Evolutionary conservation across 2,888 invertebrate genomes (phyloP).

Genomic region (Saturnia japonica): DNA sequence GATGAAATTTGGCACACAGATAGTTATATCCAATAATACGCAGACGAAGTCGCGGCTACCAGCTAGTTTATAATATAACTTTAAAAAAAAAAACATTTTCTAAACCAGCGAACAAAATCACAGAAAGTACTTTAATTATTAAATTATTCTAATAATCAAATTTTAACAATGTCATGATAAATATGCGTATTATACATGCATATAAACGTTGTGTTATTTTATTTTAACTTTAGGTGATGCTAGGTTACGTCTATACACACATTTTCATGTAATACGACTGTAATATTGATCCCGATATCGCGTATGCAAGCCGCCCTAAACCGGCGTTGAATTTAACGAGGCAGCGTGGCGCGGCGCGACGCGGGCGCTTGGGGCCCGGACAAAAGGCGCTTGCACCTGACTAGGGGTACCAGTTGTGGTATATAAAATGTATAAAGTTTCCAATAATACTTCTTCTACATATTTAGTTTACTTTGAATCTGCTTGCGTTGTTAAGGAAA

Average conservation of each 20-base stretch:
- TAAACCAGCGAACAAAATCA: no score
- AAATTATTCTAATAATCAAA: no score
- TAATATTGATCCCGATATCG: conserved; percentile 5
- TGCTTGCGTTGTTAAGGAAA: background rate
- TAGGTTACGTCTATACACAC: background rate
- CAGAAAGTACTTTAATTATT: no score
- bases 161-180: no score
- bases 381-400: background rate
- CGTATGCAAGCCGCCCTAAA: conserved; percentile 2
- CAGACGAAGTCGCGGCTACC: no score
- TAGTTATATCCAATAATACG: no score
- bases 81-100: no score
- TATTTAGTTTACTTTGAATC: background rate
- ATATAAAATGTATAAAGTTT: background rate
- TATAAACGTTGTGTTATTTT: no score
- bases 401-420: background rate
- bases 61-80: no score
- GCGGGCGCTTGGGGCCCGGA: no score
- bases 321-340: background rate
- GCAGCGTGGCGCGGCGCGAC: background rate
- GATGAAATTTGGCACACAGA: no score
- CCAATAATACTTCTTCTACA: background rate
- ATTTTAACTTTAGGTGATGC: background rate
- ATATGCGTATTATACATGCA: no score
- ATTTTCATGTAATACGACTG: background rate